Base-by-base conservation (phyloP, 2,888 invertebrate species). In the Cordilura impudica region DNA sequence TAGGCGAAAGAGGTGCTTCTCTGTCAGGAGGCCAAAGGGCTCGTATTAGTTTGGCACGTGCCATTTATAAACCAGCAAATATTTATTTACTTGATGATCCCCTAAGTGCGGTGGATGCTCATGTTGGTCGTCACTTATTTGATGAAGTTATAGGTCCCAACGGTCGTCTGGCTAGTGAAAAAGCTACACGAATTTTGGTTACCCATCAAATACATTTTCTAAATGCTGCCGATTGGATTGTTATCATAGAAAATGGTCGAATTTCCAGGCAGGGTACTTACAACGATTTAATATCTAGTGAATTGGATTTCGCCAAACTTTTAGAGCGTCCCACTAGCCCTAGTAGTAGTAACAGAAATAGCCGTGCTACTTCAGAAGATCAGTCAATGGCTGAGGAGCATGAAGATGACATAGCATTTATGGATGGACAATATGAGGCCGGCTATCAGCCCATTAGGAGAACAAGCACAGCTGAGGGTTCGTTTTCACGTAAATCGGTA, bases 51-150 rank as follows among this genome's bases (percentile, higher is more conserved):
- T 89, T 95, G 79, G 94, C 94, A 0, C 90, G 95, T 83, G 93
- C 95, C 0, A 91, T 95, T n/a, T 95, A 95, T 83, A 92, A 92
- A 81, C 91, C 93, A 19, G 93, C 94, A 0, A 93, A 94, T 84
- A 92, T 96, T 77, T 96, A 95, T 86, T 89, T 96, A 4, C 89
- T 96, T 26, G 96, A 96, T 86, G 96, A 96, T 89, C 95, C 96
- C 0, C 88, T 96, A 2, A 94, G 94, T 75, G 95, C 95, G 0
- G 95, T 96, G 0, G 96, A 96, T 87, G 91, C 94, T 0, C 93
- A 93, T 75, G 95, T 96, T n/a, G 94, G 94, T 0, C 92, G 93
- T 76, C 93, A 94, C 86, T 89, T 96, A 4, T 95, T 95, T 85
- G 93, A 95, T 58, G 92, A 94, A 88, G 95, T 95, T 66, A 93